Evolutionary conservation across 2,797 vertebrate genomes (phyloP), one percentile per base, ranked within the genome.

Genomic region (Natrix natrix): DNA sequence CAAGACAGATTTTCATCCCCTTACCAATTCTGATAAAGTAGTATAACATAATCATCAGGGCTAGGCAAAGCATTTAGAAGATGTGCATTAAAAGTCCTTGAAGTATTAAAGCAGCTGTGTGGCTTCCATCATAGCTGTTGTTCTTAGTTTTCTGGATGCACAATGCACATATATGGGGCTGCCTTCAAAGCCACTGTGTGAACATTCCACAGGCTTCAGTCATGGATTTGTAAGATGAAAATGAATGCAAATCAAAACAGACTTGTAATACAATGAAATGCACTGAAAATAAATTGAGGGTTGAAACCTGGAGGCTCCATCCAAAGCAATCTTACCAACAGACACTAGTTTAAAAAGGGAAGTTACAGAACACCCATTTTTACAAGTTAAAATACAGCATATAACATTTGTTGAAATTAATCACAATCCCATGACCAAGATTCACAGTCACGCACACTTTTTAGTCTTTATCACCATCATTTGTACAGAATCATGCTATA

Each of bases 351-450:
- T 14, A 32, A 60, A 88, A 93, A 90, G 69, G 74, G 55, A 91
- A 91, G 32, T 26, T 26, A 54, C 88, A 91, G 0, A 7, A 59
- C 43, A 26, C 24, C 24, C 92, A 5, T 17, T 87, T 93, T 69
- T 32, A 66, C 28, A 93, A 16, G 61, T 37, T 57, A 26, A 52
- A 91, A 78, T 54, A 22, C 20, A 54, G 55, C 63, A 60, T 2
- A 28, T 86, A 26, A 37, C 8, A 37, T 56, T 57, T 66, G 20
- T 32, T 86, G 74, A 89, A 60, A n/a, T 10, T 86, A 88, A 55
- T n/a, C 92, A 24, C 87, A 61, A 63, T 86, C 94, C 87, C 94
- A 24, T 95, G 95, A 95, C 93, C 74, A 28, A 96, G 96, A 96
- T 92, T 97, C 89, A 90, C 43, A 94, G 94, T 52, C 48, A 52